These are phyloP conservation scores for Tetragonula carbonaria DNA, from an alignment of 2,888 invertebrate genomes.

Conservation along the genomic window DNA sequence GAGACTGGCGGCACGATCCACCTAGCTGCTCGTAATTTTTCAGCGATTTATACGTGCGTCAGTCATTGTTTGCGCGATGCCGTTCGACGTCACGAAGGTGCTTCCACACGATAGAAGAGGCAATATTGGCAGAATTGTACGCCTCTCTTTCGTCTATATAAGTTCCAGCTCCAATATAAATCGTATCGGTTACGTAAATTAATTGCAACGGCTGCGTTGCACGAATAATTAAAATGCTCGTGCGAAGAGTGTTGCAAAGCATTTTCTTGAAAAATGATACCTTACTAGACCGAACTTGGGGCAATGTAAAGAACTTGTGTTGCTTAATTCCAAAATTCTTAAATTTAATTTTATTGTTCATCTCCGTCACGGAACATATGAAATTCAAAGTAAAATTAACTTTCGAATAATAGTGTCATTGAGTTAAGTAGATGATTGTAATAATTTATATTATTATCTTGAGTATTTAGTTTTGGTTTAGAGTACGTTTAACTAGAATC, in stretches of 20 bases:
- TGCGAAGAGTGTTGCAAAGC: not conserved
- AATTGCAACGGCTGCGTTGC: not conserved
- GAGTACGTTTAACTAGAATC: too few species aligned
- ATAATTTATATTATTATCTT: too few species aligned
- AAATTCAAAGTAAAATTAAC: too few species aligned
- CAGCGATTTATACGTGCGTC: conserved; percentile 20
- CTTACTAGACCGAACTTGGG: too few species aligned
- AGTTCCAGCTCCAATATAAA: not conserved
- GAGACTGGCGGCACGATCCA: not conserved
- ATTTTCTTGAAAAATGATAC: not conserved
- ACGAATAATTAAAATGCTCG: not conserved
- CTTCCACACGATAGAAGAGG: not conserved
- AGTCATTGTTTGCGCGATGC: conserved; percentile 18
- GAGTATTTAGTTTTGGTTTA: too few species aligned
- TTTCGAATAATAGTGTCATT: too few species aligned
- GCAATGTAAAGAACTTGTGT: too few species aligned
- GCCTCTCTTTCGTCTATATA: not conserved
- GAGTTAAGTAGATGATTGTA: too few species aligned
- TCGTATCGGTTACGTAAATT: not conserved
- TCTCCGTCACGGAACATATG: too few species aligned
- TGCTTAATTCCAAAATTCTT: too few species aligned
- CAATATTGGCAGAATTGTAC: conserved; percentile 4
- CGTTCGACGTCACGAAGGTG: not conserved
- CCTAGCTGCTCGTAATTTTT: conserved; percentile 28
- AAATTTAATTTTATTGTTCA: too few species aligned